Conservation (phyloP, 2,888 invertebrate genomes). For the Gortyna flavago region DNA sequence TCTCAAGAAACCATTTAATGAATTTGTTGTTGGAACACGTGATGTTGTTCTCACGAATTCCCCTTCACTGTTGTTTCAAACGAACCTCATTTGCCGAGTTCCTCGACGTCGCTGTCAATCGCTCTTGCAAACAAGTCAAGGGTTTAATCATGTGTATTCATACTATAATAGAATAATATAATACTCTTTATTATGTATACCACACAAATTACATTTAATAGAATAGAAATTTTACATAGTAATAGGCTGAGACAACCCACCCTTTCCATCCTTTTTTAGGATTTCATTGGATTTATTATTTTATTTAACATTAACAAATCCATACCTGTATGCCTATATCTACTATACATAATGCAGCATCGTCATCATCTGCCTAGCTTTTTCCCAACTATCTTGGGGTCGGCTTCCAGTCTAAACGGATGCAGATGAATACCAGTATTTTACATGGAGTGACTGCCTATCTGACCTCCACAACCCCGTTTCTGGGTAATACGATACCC, state of each 20-base stretch:
- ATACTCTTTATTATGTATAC: background rate
- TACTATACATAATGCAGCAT: no score
- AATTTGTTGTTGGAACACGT: conserved; percentile 41
- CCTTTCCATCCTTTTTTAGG: background rate
- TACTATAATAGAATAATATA: background rate
- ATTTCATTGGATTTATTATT: background rate
- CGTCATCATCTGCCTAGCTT: no score
- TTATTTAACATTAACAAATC: no score
- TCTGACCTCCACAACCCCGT: no score
- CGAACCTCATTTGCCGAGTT: conserved; percentile 20
- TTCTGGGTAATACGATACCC: no score
- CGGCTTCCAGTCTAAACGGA: no score
- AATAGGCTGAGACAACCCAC: background rate
- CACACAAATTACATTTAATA: background rate
- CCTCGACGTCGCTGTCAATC: conserved; percentile 21
- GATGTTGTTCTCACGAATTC: conserved; percentile 32
- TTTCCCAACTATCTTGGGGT: no score
- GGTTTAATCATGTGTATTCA: conserved; percentile 13
- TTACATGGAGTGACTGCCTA: no score
- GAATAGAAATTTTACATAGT: background rate
- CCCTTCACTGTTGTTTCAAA: conserved; percentile 32
- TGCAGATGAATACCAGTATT: no score
- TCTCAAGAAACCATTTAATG: conserved; percentile 14
- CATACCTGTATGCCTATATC: no score
- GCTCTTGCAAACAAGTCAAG: conserved; percentile 9